Percentiles rank a stretch among this genome's conserved stretches.
phyloP scores from a whole-genome alignment of 2,888 invertebrate genomes.

The Ormyrus pomaceus region DNA sequence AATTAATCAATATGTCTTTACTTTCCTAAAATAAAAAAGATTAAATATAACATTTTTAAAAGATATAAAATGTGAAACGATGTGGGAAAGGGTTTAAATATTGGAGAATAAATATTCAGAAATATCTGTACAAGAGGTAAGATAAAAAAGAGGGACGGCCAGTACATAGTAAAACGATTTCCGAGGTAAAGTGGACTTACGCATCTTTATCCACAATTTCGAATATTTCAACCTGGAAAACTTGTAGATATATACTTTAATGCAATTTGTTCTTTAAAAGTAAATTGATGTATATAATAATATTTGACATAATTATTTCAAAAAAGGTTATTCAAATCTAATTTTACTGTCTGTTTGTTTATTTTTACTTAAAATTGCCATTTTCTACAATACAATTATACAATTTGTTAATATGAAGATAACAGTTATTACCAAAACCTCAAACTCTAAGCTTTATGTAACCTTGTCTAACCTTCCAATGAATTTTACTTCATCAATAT shows the following conservation, averaged over 20 bases:
- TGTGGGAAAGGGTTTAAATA: neutral
- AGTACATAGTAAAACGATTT: conserved; percentile 7
- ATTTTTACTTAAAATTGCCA: neutral
- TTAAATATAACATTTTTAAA: too few relatives aligned
- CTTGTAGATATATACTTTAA: conserved; percentile 42
- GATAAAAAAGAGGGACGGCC: neutral
- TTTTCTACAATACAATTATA: neutral
- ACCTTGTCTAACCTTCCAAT: conserved; percentile 9
- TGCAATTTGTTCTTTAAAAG: conserved; percentile 3
- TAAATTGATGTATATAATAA: neutral
- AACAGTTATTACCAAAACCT: neutral
- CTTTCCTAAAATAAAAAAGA: too few relatives aligned
- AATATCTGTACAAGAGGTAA: conserved; percentile 19
- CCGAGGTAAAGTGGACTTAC: conserved; percentile 47
- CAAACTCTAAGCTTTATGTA: neutral
- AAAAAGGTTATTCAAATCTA: neutral
- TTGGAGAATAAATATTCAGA: neutral
- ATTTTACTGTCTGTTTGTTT: neutral
- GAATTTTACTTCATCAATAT: conserved; percentile 2
- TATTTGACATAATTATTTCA: neutral
- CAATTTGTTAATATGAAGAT: neutral
- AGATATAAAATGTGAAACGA: too few relatives aligned
- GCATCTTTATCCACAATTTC: conserved; percentile 43
- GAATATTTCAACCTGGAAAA: conserved; percentile 53
- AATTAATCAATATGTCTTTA: too few relatives aligned